phyloP scores from a whole-genome alignment of 1,140 invertebrate species.

The Gonatopus flavifemur region DNA sequence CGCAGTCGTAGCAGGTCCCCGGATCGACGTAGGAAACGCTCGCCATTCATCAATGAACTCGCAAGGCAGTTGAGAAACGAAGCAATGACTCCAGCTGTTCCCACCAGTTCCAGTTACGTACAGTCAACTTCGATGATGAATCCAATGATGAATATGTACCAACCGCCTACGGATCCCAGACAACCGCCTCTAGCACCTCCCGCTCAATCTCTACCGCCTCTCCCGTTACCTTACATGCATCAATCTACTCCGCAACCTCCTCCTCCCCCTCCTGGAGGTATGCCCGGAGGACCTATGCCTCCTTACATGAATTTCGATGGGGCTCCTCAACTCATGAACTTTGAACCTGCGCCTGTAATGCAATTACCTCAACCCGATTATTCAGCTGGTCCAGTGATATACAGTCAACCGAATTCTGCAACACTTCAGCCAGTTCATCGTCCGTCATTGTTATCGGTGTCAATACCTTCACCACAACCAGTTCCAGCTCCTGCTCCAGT shows the following conservation, averaged over 20 bases:
- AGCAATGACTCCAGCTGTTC: conserved; percentile 17
- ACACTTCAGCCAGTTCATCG: conserved; percentile 14
- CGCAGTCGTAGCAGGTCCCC: conserved; percentile 37
- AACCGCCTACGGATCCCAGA: conserved; percentile 1
- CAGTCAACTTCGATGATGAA: conserved; percentile 13
- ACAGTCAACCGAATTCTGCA: conserved; percentile 34
- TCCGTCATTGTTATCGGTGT: conserved; percentile 16
- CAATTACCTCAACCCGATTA: conserved; percentile 32
- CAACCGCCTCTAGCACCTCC: conserved; percentile 6
- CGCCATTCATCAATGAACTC: conserved; percentile 53
- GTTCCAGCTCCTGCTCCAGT: conserved; percentile 37
- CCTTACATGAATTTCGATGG: conserved; percentile 43
- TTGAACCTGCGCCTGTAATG: conserved; percentile 30
- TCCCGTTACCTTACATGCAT: conserved; percentile 27
- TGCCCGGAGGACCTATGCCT: conserved; percentile 12
- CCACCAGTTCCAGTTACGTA: conserved; percentile 20
- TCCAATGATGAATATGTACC: conserved; percentile 19
- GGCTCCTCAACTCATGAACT: conserved; percentile 32
- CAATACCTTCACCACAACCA: conserved; percentile 42
- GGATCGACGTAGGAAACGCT: conserved; percentile 46
- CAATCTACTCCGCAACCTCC: conserved; percentile 17
- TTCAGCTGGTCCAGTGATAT: conserved; percentile 36
- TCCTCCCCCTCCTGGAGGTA: conserved; percentile 9
- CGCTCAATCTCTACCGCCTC: no score
- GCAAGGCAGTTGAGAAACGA: conserved; percentile 44